A percentile compares a stretch with the other conserved stretches of the same genome.
Evolutionary conservation across 2,797 vertebrate species (phyloP).

Genomic region (Chrosomus eos): DNA sequence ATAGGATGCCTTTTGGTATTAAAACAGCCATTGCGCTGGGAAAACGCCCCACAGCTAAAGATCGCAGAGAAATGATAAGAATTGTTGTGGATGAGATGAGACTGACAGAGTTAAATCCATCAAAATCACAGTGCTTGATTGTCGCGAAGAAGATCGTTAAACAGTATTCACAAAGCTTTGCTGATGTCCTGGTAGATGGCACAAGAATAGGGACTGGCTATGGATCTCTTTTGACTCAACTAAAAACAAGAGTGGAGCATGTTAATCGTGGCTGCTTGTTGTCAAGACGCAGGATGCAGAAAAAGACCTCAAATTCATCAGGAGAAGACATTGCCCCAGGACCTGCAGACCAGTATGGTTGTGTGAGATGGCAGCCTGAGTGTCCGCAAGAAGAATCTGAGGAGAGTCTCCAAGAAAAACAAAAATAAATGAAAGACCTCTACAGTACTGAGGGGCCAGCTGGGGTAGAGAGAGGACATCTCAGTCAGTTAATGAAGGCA

Average conservation of each 20-base stretch:
- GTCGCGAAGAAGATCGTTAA: slow-evolving; percentile 49
- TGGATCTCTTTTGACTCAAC: slow-evolving; percentile 41
- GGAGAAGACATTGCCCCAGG: not conserved
- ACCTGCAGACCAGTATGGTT: slow-evolving; percentile 44
- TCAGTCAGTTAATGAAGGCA: slow-evolving; percentile 46
- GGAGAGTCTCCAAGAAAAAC: slow-evolving; percentile 34
- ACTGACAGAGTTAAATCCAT: slow-evolving; percentile 48
- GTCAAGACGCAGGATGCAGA: slow-evolving; percentile 13
- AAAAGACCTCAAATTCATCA: slow-evolving; percentile 25
- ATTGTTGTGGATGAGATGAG: slow-evolving; percentile 50
- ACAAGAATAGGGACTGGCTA: slow-evolving; percentile 36
- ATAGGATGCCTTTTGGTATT: no score
- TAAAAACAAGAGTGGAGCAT: slow-evolving; percentile 47
- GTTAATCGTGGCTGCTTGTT: slow-evolving; percentile 37
- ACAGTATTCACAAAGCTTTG: slow-evolving; percentile 41
- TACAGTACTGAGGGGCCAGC: slow-evolving; percentile 38
- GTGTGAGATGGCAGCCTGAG: not conserved
- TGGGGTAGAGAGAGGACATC: slow-evolving; percentile 34
- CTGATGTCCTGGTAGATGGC: slow-evolving; percentile 38
- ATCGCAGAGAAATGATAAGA: slow-evolving; percentile 39
- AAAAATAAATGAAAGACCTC: slow-evolving; percentile 44
- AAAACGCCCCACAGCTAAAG: slow-evolving; percentile 30
- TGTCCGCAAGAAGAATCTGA: slow-evolving; percentile 38
- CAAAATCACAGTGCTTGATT: slow-evolving; percentile 48
- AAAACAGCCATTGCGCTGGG: slow-evolving; percentile 16